Conservation (phyloP, 2,797 vertebrate species). For the Neoniphon sammara region DNA sequence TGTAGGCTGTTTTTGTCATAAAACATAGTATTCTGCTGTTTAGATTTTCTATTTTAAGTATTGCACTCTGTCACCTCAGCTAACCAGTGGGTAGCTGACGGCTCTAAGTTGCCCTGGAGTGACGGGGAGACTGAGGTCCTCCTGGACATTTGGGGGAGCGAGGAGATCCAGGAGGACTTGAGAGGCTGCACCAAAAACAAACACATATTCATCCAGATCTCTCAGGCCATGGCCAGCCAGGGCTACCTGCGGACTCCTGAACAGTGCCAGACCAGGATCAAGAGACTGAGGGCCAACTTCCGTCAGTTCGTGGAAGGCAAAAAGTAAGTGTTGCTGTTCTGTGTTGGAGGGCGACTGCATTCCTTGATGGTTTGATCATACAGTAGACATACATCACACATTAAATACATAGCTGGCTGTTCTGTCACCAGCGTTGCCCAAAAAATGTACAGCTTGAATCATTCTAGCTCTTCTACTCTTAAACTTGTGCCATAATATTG, state of each 20-base stretch:
- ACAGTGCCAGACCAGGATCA: constrained; percentile 82
- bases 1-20: too few relatives aligned
- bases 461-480: not conserved
- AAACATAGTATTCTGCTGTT: too few relatives aligned
- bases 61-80: constrained; percentile 22
- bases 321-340: constrained; percentile 61
- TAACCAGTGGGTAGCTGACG: constrained; percentile 62
- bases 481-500: not conserved
- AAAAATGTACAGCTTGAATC: too few relatives aligned
- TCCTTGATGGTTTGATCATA: too few relatives aligned
- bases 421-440: too few relatives aligned
- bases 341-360: not conserved
- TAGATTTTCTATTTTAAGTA: too few relatives aligned
- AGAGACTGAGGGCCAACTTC: constrained; percentile 81
- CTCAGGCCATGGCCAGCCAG: constrained; percentile 73
- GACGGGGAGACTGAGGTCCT: constrained; percentile 78
- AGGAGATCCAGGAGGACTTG: constrained; percentile 76
- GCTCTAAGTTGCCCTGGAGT: constrained; percentile 76
- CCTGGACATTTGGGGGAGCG: constrained; percentile 79
- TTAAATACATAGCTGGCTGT: too few relatives aligned
- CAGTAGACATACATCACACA: too few relatives aligned
- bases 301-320: constrained; percentile 75
- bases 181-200: constrained; percentile 79
- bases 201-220: constrained; percentile 79
- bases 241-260: constrained; percentile 78